Base-by-base conservation (phyloP, 1,140 invertebrate genomes). In the Drosophila yakuba region DNA sequence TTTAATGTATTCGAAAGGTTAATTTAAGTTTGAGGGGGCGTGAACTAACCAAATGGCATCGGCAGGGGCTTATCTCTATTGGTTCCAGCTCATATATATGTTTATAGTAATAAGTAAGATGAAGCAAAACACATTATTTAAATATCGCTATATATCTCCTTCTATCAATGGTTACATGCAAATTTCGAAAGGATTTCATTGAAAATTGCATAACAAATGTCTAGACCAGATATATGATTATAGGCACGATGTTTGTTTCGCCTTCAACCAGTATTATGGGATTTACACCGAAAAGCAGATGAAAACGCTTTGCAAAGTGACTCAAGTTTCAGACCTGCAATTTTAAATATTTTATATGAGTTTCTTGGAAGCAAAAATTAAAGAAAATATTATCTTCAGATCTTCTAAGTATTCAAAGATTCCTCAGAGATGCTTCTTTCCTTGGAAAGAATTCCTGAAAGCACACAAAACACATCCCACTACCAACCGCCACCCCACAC, bases 401-500 rank as follows among this genome's bases (percentile, higher is more conserved):
- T 41, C 56, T 47, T 68, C 45, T 5, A 69, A 51, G 43, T 71
- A 67, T 48, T 41, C 36, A 23, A 25, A 36, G 43, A 56, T n/a
- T 25, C 50, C 56, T 5, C 32, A 23, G 14, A 55, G 61, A 32
- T 36, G 45, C n/a, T 28, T 41, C 63, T 57, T 41, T 39, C 8
- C 20, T 23, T 1, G 14, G n/a, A 41, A 48, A n/a, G 11, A 32
- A 8, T 62, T 67, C 17, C 35, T 11, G 5, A 20, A 48, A 15
- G 11, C 28, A 4, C 12, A 28, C 10, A 48, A 28, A 15, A 25
- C 15, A 7, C 12, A 25, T 11, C 38, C 44, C 47, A 62, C 20
- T 60, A 20, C n/a, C 55, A 17, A 14, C 60, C 62, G 17, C 17
- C 23, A 8, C 20, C 45, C 45, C 39, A 41, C 51, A 58, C 51